phyloP scores from a whole-genome alignment of 37 sponge, comb jelly and placozoan genomes.

The Ianthella basta region DNA sequence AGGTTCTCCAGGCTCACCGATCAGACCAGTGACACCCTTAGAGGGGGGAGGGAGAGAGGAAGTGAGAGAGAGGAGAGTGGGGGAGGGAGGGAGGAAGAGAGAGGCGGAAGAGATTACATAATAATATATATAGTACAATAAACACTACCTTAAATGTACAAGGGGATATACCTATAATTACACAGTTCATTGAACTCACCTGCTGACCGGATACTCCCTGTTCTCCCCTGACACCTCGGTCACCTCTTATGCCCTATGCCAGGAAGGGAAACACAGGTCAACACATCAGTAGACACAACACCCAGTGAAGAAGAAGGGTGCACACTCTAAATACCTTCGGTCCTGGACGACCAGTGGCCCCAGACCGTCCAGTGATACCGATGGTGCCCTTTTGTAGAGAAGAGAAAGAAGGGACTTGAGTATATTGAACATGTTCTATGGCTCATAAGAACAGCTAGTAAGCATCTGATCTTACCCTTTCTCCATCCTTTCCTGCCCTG shows the following conservation, averaged over 20 bases:
- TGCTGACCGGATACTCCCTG: neutral
- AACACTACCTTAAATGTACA: no score
- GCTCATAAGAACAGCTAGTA: neutral
- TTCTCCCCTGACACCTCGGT: neutral
- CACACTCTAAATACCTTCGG: neutral
- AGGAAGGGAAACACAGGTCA: no score
- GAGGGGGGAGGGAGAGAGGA: neutral
- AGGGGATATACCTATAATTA: no score
- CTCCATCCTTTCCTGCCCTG: neutral
- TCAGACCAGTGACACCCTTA: constrained; percentile 53
- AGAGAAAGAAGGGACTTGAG: neutral
- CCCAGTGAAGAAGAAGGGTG: no score
- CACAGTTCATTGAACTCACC: neutral
- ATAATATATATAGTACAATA: no score
- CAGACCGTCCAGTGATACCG: neutral
- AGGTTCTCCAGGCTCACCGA: constrained; percentile 64
- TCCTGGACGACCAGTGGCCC: constrained; percentile 1
- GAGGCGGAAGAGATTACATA: no score
- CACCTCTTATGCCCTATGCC: neutral
- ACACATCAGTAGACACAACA: no score
- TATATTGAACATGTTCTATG: neutral
- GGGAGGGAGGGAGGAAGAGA: no score
- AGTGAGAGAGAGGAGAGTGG: no score
- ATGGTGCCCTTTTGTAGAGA: neutral
- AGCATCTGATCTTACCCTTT: neutral